These are phyloP conservation scores for Bagarius yarrelli DNA, from an alignment of 2,113 vertebrate genomes.

Conservation along the genomic window DNA sequence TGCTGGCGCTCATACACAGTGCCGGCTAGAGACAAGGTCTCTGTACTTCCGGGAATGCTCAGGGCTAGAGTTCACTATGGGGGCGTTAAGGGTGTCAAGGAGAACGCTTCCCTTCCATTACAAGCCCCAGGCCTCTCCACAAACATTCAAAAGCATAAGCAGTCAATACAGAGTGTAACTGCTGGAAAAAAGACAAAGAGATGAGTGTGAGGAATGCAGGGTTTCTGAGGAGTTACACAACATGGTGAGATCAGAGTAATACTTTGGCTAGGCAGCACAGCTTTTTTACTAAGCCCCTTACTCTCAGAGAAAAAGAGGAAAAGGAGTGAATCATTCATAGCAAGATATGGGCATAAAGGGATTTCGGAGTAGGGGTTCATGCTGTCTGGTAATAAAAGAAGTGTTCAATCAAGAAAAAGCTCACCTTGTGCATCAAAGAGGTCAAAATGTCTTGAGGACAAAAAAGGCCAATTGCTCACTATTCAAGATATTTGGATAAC, in stretches of 20 bases:
- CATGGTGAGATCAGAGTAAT: conserved; percentile 73
- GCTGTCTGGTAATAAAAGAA: conserved; percentile 58
- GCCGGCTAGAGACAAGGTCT: conserved; percentile 70
- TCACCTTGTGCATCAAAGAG: conserved; percentile 47
- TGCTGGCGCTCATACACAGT: conserved; percentile 72
- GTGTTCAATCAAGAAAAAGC: conserved; percentile 40
- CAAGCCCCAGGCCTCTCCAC: conserved; percentile 71
- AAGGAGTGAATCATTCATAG: conserved; percentile 74
- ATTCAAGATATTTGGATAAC: conserved; percentile 58
- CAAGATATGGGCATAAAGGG: conserved; percentile 25
- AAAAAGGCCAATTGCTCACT: conserved; percentile 54
- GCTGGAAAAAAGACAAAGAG: conserved; percentile 61
- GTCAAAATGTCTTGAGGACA: conserved; percentile 44
- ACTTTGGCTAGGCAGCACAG: conserved; percentile 63
- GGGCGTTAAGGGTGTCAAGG: conserved; percentile 80
- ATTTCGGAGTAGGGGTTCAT: conserved; percentile 58
- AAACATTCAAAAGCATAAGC: conserved; percentile 78
- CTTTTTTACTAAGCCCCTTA: conserved; percentile 63
- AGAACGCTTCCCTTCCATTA: conserved; percentile 71
- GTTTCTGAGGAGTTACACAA: conserved; percentile 78
- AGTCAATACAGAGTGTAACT: conserved; percentile 77
- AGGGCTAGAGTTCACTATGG: conserved; percentile 79
- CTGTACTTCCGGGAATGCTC: conserved; percentile 73
- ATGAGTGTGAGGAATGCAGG: conserved; percentile 67
- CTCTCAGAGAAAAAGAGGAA: conserved; percentile 61